Conservation (phyloP, 2,888 invertebrate species). For the Andrena bicolor region DNA sequence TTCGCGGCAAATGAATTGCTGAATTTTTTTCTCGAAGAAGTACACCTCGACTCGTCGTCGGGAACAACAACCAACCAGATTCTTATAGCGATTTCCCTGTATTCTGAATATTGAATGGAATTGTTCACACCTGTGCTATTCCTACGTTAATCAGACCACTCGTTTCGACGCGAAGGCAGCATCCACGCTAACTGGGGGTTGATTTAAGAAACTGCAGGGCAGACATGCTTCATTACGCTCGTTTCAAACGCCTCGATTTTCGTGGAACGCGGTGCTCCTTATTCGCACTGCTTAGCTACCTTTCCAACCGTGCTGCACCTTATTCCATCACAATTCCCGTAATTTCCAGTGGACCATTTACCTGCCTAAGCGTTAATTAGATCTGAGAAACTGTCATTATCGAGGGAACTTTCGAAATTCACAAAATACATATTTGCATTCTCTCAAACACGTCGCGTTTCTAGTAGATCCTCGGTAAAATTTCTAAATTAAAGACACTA, state of each 20-base stretch:
- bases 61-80: too few relatives aligned
- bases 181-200: neutral
- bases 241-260: slow-evolving; percentile 48
- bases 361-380: neutral
- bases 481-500: neutral
- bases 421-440: neutral
- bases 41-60: too few relatives aligned
- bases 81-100: too few relatives aligned
- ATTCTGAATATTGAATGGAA: too few relatives aligned
- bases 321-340: neutral
- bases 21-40: neutral
- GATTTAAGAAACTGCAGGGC: slow-evolving; percentile 56
- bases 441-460: neutral
- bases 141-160: neutral
- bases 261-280: neutral
- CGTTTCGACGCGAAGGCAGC: neutral
- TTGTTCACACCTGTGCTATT: neutral
- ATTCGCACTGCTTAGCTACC: neutral
- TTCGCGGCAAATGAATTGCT: neutral
- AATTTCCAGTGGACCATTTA: slow-evolving; percentile 9
- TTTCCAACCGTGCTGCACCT: neutral
- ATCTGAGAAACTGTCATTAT: neutral
- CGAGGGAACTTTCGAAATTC: neutral
- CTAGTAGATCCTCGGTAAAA: neutral
- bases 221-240: slow-evolving; percentile 55